Base-by-base conservation (phyloP, 30 jellyfish, hydroid and myxozoan genomes). In the Cassiopea andromeda region DNA sequence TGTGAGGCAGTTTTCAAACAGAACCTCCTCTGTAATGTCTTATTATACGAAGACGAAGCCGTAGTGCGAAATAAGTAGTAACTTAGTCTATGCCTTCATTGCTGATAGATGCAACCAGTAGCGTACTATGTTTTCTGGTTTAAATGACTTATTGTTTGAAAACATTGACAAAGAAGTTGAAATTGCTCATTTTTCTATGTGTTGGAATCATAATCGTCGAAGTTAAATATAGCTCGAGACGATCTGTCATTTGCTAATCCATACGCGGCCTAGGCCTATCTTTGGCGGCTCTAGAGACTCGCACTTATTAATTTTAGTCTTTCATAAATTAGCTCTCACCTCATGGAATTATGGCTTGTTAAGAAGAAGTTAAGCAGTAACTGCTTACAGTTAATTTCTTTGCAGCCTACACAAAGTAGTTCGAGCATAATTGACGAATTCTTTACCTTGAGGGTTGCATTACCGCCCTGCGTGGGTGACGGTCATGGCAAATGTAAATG, bases 381-480 rank as follows among this genome's bases (percentile, higher is more conserved):
- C 49, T 70, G 79, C 79, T 1, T 54, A 43, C 79, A 70, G 79
- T 70, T 43, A 70, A 70, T 70, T 18, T 70, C n/a, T 70, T 70
- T 70, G 50, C 79, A 16, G 79, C 79, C 79, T 70, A 19, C 79
- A 70, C 79, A 70, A 27, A 70, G 79, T 38, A 38, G 79, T 16
- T 70, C 54, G 79, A 16, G 79, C 38, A 50, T 70, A n/a, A 70
- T 70, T 70, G 18, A 14, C 15, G 79, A 70, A 70, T 70, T 70
- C 79, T 43, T 70, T 43, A 6, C 79, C 79, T 70, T 70, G 79
- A 70, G 79, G 79, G 19, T 70, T 70, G 76, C 54, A 19, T 57
- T 70, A 70, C 79, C 57, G 79, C 38, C 38, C 57, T 70, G 79
- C 79, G 79, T 70, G 79, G 79, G 79, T 70, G 79, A 70, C 54